Evolutionary conservation across 2,113 vertebrate genomes (phyloP).

Genomic region (Orientallactaga bullata): DNA sequence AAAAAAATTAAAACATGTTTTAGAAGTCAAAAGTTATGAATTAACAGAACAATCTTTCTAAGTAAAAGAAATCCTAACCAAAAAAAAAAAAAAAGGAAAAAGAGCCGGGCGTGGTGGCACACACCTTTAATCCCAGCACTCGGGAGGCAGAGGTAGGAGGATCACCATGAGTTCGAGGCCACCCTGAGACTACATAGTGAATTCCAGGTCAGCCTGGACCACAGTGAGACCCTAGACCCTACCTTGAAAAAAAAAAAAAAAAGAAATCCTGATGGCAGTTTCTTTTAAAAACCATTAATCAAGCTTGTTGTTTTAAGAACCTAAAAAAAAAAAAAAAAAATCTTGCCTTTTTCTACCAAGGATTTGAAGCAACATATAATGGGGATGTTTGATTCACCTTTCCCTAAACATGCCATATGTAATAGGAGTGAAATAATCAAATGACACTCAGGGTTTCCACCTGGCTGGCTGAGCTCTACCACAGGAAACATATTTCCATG

Average conservation of each 20-base stretch:
- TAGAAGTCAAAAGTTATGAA: too few species aligned
- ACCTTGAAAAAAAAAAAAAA: too few species aligned
- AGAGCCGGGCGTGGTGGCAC: too few species aligned
- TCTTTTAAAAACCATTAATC: background rate
- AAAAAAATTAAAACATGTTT: too few species aligned
- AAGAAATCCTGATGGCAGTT: background rate
- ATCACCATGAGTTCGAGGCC: too few species aligned
- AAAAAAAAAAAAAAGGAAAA: too few species aligned
- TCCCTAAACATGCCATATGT: background rate
- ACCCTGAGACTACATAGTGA: too few species aligned
- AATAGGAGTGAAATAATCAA: background rate
- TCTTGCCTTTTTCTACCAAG: background rate
- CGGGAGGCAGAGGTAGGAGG: too few species aligned
- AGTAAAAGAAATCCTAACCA: background rate
- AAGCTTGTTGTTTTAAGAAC: background rate
- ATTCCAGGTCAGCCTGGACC: too few species aligned
- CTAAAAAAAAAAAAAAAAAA: too few species aligned
- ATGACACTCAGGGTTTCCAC: background rate
- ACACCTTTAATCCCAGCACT: too few species aligned
- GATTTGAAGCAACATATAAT: background rate
- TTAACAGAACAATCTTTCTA: background rate
- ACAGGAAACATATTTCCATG: background rate
- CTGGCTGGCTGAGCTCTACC: background rate
- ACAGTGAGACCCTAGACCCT: too few species aligned
- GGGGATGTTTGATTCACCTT: background rate